Conservation (phyloP, 2,113 vertebrate species). For the Natator depressus region DNA sequence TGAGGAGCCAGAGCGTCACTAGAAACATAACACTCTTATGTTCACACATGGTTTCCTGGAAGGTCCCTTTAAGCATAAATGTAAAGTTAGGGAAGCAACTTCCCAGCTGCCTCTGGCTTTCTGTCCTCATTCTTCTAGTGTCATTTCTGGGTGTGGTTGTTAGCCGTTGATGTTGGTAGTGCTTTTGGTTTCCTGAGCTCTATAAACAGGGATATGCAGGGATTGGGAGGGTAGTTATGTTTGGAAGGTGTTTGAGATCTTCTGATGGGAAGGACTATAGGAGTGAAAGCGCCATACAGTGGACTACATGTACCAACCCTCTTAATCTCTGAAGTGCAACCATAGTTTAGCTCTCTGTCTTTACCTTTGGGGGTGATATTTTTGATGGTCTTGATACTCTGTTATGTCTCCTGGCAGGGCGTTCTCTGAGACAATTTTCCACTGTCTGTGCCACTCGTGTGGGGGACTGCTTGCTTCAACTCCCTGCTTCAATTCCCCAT, state of each 20-base stretch:
- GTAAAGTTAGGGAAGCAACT: not conserved
- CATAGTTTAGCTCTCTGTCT: not conserved
- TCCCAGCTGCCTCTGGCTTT: no score
- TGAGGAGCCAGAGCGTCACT: not conserved
- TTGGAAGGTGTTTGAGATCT: not conserved
- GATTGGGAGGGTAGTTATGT: not conserved
- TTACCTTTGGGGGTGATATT: not conserved
- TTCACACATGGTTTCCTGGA: not conserved
- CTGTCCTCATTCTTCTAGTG: not conserved
- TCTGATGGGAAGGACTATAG: not conserved
- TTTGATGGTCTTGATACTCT: not conserved
- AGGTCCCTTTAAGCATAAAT: not conserved
- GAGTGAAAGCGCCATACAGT: not conserved
- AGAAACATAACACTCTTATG: rapidly evolving
- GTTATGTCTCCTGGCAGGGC: not conserved
- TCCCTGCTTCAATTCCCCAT: not conserved
- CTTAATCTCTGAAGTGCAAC: not conserved
- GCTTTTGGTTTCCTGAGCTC: not conserved
- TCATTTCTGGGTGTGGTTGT: not conserved
- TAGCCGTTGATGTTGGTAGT: not conserved
- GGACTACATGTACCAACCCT: not conserved
- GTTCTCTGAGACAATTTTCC: not conserved
- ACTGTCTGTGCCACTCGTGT: not conserved
- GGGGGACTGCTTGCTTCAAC: not conserved
- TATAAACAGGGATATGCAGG: not conserved